phyloP scores from a whole-genome alignment of 1,140 invertebrate species.

The Drosophila ambigua region DNA sequence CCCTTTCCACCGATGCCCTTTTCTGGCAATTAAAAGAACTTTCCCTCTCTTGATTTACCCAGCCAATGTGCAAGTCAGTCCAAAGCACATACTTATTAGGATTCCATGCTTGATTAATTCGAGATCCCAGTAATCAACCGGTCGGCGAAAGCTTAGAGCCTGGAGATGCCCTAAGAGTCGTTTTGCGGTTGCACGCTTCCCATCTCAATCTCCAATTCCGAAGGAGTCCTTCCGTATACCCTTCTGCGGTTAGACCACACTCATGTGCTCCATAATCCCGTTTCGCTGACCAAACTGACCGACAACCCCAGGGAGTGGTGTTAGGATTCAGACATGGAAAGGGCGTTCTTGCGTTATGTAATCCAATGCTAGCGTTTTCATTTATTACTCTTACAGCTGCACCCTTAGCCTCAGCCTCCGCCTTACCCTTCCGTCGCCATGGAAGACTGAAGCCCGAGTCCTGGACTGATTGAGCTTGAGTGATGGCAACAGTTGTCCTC shows the following conservation, averaged over 20 bases:
- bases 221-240: neutral
- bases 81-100: constrained; percentile 22
- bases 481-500: constrained; percentile 75
- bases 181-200: constrained; percentile 63
- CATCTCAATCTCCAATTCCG: neutral
- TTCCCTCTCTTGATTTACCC: constrained; percentile 39
- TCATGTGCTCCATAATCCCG: constrained; percentile 31
- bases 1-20: neutral
- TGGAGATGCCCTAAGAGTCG: constrained; percentile 38
- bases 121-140: constrained; percentile 47
- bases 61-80: constrained; percentile 45
- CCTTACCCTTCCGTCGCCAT: constrained; percentile 49
- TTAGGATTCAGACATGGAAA: constrained; percentile 22
- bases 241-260: constrained; percentile 55
- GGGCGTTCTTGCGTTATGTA: constrained; percentile 64
- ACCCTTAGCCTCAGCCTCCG: constrained; percentile 2
- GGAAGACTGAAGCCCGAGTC: constrained; percentile 17
- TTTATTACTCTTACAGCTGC: constrained; percentile 39
- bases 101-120: constrained; percentile 64
- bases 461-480: constrained; percentile 62
- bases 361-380: constrained; percentile 57
- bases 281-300: constrained; percentile 40
- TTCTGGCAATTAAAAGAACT: constrained; percentile 51
- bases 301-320: constrained; percentile 21
- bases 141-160: constrained; percentile 17